These are phyloP conservation scores for Mus caroli DNA, from an alignment of 2,797 vertebrate genomes.

Conservation along the genomic window DNA sequence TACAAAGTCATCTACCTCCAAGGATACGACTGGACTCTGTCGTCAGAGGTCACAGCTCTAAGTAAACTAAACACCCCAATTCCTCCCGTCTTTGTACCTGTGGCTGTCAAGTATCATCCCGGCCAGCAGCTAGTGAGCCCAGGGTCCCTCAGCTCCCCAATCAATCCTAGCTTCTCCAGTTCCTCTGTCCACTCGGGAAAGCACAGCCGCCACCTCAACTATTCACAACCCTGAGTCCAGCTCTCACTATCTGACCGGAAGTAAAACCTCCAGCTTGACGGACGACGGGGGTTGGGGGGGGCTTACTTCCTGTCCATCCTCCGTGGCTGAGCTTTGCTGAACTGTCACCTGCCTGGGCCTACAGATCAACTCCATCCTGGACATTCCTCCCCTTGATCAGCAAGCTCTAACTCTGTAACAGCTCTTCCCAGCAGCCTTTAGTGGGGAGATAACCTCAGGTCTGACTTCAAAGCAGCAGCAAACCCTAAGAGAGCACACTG, in stretches of 20 bases:
- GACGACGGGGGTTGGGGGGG: rapidly evolving
- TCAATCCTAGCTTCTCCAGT: neutral
- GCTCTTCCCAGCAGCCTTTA: neutral
- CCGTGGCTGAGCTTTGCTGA: neutral
- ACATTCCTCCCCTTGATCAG: neutral
- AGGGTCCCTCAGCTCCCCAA: rapidly evolving
- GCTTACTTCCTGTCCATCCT: neutral
- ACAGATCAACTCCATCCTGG: neutral
- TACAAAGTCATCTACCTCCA: neutral
- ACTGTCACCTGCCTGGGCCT: neutral
- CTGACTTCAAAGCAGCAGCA: neutral
- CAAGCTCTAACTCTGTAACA: neutral
- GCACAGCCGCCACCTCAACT: neutral
- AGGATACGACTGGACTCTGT: neutral
- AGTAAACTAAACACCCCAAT: neutral
- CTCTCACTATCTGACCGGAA: neutral
- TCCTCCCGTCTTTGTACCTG: neutral
- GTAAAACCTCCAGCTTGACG: neutral
- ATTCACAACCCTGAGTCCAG: neutral
- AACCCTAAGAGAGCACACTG: neutral
- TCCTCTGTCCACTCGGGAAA: neutral
- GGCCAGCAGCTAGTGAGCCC: neutral
- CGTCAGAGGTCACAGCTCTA: neutral
- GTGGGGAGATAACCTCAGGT: neutral
- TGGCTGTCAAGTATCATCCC: no score